A percentile compares a stretch with the other conserved stretches of the same genome.
phyloP scores from a whole-genome alignment of 2,797 vertebrate genomes.

The Sebastes melanostomus region DNA sequence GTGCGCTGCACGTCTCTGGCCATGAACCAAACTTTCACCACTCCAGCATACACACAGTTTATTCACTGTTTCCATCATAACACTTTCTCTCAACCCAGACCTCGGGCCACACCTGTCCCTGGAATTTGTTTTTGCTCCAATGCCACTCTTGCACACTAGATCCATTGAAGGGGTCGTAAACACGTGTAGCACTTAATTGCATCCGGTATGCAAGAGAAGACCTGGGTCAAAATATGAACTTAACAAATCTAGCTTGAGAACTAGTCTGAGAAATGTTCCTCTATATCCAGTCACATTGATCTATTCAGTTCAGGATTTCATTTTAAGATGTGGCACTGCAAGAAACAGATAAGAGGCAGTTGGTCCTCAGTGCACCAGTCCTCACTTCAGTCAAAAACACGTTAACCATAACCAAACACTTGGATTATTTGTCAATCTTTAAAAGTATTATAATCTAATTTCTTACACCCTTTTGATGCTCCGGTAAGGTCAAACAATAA shows the following conservation, averaged over 20 bases:
- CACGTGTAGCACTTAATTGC: neutral
- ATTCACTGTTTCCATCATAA: neutral
- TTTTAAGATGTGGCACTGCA: neutral
- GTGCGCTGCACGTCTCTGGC: neutral
- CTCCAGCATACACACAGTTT: neutral
- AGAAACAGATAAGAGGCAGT: neutral
- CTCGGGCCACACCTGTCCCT: neutral
- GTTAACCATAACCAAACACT: neutral
- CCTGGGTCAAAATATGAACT: neutral
- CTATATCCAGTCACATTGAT: neutral
- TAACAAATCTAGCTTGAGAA: neutral
- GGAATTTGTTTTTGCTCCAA: conserved; percentile 6
- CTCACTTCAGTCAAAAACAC: neutral
- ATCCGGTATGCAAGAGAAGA: neutral
- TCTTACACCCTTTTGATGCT: neutral
- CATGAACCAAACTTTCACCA: conserved; percentile 10
- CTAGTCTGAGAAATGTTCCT: neutral
- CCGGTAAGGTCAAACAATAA: conserved; percentile 1
- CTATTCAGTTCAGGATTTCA: neutral
- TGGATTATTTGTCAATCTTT: neutral
- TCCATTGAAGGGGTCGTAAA: neutral
- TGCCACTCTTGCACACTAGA: neutral
- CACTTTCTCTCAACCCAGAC: neutral
- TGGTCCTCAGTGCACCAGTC: neutral
- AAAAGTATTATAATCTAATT: neutral